phyloP scores from a whole-genome alignment of 2,888 invertebrate species.

The Liopterus haemorrhoidalis region DNA sequence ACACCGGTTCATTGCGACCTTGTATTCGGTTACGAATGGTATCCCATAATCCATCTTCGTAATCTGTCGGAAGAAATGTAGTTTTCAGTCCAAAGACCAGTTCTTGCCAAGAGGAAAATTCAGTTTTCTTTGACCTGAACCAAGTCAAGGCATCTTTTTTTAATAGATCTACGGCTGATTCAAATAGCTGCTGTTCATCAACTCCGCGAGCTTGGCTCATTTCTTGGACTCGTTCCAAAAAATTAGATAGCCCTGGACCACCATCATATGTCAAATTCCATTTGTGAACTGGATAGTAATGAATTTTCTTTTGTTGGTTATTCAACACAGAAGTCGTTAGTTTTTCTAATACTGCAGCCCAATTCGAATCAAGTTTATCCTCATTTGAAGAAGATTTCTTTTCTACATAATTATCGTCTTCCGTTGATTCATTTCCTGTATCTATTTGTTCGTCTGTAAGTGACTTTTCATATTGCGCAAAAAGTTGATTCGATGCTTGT shows the following conservation, averaged over 20 bases:
- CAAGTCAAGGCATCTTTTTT: conserved; percentile 28
- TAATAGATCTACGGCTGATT: conserved; percentile 29
- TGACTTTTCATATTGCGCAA: too few species aligned
- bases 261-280: conserved; percentile 19
- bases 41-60: conserved; percentile 26
- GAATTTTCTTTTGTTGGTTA: too few species aligned
- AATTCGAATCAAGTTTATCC: too few species aligned
- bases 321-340: too few species aligned
- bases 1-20: conserved; percentile 24
- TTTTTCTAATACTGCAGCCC: too few species aligned
- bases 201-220: conserved; percentile 23
- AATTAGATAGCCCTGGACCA: conserved; percentile 14
- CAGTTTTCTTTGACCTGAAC: conserved; percentile 25
- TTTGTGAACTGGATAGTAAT: too few species aligned
- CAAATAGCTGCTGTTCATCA: conserved; percentile 23
- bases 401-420: too few species aligned
- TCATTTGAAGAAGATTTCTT: too few species aligned
- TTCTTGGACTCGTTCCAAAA: conserved; percentile 31
- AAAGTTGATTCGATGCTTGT: too few species aligned
- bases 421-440: too few species aligned
- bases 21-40: conserved; percentile 25
- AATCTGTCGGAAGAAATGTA: conserved; percentile 27
- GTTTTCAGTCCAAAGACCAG: conserved; percentile 12
- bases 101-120: conserved; percentile 19
- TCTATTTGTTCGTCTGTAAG: too few species aligned